phyloP scores from a whole-genome alignment of 2,797 vertebrate genomes.

The Ctenopoma kingsleyae region DNA sequence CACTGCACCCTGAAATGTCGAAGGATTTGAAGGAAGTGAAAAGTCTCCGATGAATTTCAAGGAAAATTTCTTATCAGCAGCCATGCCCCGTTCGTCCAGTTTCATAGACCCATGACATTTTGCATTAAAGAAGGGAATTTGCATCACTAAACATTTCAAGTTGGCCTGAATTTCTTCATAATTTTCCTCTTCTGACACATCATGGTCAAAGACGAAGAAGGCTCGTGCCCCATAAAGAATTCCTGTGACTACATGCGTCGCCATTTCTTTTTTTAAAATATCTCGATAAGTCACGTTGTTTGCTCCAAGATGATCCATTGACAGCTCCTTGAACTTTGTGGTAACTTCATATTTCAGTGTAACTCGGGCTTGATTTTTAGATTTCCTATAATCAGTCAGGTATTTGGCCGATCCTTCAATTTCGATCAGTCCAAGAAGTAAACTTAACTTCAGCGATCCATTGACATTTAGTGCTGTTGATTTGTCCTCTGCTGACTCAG shows the following conservation, averaged over 20 bases:
- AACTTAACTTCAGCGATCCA: constrained; percentile 49
- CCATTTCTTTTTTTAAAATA: constrained; percentile 57
- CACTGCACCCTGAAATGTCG: constrained; percentile 56
- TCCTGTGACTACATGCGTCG: constrained; percentile 75
- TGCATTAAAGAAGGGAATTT: constrained; percentile 34
- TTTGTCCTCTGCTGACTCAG: constrained; percentile 57
- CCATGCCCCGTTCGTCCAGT: constrained; percentile 47
- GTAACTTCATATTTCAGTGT: constrained; percentile 39
- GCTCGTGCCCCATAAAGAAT: constrained; percentile 76
- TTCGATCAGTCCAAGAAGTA: constrained; percentile 30
- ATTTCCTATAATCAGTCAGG: constrained; percentile 25
- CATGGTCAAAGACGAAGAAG: constrained; percentile 76
- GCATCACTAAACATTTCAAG: constrained; percentile 41
- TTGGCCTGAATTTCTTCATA: constrained; percentile 58
- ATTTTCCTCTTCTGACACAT: constrained; percentile 50
- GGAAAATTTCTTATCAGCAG: constrained; percentile 58
- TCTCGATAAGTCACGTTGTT: constrained; percentile 37
- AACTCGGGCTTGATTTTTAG: constrained; percentile 36
- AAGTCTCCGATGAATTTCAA: constrained; percentile 77
- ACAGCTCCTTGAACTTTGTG: constrained; percentile 52
- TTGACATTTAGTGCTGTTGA: constrained; percentile 42
- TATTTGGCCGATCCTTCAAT: constrained; percentile 52
- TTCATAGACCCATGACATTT: constrained; percentile 47
- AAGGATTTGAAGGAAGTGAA: constrained; percentile 1
- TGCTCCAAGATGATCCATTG: constrained; percentile 69